These are phyloP conservation scores for Mythimna vitellina DNA, from an alignment of 2,888 invertebrate species.

Conservation along the genomic window DNA sequence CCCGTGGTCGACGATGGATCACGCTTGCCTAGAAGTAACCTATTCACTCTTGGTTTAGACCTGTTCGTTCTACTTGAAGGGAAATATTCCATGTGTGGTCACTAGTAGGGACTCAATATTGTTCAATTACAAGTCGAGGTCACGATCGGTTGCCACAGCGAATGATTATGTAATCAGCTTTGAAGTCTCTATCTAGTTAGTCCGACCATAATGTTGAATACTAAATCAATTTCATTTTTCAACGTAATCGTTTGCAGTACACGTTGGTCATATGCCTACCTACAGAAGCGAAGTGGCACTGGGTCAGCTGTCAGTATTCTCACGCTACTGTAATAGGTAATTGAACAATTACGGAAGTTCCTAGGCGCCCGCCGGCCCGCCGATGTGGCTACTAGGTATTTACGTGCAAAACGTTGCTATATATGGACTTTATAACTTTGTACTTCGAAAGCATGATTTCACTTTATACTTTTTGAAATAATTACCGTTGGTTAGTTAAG, in stretches of 20 bases:
- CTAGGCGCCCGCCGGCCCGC: slow-evolving; percentile 34
- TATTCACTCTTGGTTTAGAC: too few relatives aligned
- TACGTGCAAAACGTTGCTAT: slow-evolving; percentile 42
- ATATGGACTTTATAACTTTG: slow-evolving; percentile 1
- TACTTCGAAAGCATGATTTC: background rate
- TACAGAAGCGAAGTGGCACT: slow-evolving; percentile 6
- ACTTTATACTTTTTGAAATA: background rate
- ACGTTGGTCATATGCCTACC: background rate
- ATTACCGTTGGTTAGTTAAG: background rate
- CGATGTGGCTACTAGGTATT: slow-evolving; percentile 32
- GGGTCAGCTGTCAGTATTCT: slow-evolving; percentile 61
- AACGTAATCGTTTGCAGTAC: slow-evolving; percentile 9
- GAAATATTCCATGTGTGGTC: slow-evolving; percentile 70
- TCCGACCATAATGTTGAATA: slow-evolving; percentile 9
- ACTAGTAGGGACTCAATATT: slow-evolving; percentile 47
- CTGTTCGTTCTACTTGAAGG: slow-evolving; percentile 62
- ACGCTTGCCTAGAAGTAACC: too few relatives aligned
- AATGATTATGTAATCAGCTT: slow-evolving; percentile 26
- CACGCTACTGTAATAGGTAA: slow-evolving; percentile 61
- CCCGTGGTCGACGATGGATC: too few relatives aligned
- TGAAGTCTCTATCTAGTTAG: slow-evolving; percentile 9
- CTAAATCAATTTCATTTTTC: slow-evolving; percentile 18
- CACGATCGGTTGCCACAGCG: background rate
- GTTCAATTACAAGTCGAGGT: slow-evolving; percentile 22
- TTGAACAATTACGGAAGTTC: slow-evolving; percentile 54